A percentile compares a stretch with the other conserved stretches of the same genome.
Conservation (phyloP, 2,797 vertebrate genomes). For the Phrynocephalus guinanensis region DNA sequence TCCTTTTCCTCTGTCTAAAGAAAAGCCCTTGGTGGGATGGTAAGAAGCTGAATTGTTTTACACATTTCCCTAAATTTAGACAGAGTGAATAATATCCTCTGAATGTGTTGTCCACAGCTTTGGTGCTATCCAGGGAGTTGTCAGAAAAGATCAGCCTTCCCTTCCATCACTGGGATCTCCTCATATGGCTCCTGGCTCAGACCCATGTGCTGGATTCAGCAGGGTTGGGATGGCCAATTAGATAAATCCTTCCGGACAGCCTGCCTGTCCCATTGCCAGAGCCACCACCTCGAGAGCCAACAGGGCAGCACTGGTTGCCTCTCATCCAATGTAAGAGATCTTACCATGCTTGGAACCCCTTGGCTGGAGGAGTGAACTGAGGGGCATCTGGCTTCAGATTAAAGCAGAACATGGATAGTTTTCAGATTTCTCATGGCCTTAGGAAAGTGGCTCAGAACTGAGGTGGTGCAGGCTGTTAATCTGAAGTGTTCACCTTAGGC, state of each 20-base stretch:
- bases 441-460: not conserved
- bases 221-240: conserved; percentile 38
- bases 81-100: conserved; percentile 11
- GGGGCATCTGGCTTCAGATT: not conserved
- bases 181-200: conserved; percentile 8
- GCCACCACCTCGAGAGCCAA: not conserved
- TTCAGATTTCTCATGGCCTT: not conserved
- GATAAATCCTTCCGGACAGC: conserved; percentile 67
- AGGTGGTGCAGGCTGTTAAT: not conserved
- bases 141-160: conserved; percentile 52
- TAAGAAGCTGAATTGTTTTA: not conserved
- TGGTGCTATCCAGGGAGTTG: conserved; percentile 10
- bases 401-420: accelerated
- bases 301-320: accelerated
- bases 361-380: not conserved
- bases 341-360: not conserved
- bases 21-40: not conserved
- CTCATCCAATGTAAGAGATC: not conserved
- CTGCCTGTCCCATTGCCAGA: conserved; percentile 11
- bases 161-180: not conserved
- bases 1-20: not conserved
- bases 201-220: not conserved
- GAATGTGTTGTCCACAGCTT: conserved; percentile 11
- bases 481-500: too few relatives aligned
- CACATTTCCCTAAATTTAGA: not conserved